A percentile compares a stretch with the other conserved stretches of the same genome.
Conservation (phyloP, 2,888 invertebrate genomes). For the Abrostola tripartita region DNA sequence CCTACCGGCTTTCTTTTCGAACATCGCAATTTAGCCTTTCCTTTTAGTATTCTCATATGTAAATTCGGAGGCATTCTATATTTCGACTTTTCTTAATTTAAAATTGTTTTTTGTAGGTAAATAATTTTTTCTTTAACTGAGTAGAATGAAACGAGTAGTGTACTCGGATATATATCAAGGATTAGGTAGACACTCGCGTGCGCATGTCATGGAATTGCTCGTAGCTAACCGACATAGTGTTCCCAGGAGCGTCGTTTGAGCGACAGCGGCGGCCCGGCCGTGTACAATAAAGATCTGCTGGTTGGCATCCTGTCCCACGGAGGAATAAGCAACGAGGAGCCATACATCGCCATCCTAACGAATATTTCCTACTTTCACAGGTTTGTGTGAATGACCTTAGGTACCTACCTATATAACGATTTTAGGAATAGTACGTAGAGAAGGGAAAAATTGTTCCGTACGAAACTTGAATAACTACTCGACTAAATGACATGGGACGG, state of each 20-base stretch:
- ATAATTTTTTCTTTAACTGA: too few relatives aligned
- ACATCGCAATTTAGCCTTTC: background rate
- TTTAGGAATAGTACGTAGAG: background rate
- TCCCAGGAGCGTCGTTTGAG: conserved; percentile 67
- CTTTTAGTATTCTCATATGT: background rate
- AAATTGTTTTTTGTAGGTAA: too few relatives aligned
- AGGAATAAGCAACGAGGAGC: conserved; percentile 45
- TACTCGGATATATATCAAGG: background rate
- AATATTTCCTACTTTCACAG: conserved; percentile 78
- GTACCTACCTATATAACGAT: background rate
- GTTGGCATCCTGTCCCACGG: conserved; percentile 75
- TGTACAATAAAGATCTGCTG: conserved; percentile 55
- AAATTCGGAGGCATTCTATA: background rate
- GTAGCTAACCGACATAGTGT: conserved; percentile 18
- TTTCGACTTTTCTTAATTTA: background rate
- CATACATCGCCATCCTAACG: conserved; percentile 70
- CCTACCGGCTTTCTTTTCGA: too few relatives aligned
- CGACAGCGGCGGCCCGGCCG: conserved; percentile 77
- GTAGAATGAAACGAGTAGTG: too few relatives aligned
- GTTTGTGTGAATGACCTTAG: conserved; percentile 46
- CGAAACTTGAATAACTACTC: too few relatives aligned
- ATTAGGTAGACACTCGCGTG: conserved; percentile 14
- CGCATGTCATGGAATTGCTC: conserved; percentile 1
- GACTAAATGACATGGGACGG: too few relatives aligned
- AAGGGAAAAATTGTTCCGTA: background rate